Conservation (phyloP, 2,797 vertebrate species). For the Taenioides sp. region DNA sequence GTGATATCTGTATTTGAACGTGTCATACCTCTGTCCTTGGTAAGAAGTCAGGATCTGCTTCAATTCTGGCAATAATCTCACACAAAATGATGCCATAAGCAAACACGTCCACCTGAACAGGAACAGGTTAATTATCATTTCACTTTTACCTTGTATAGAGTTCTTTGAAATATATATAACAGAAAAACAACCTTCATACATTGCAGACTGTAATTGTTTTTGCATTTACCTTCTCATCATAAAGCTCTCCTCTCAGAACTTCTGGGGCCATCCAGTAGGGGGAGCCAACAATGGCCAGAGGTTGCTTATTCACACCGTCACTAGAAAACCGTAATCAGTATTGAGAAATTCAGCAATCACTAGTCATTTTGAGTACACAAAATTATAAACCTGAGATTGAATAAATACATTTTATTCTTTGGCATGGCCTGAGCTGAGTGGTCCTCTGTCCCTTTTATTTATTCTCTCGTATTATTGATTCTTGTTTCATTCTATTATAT, state of each 20-base stretch:
- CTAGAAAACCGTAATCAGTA: slow-evolving; percentile 57
- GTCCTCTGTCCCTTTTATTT: too few species aligned
- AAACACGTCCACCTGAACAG: slow-evolving; percentile 87
- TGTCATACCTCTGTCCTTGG: slow-evolving; percentile 89
- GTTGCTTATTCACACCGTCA: slow-evolving; percentile 82
- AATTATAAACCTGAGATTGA: too few species aligned
- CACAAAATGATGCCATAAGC: slow-evolving; percentile 93
- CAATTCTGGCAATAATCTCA: slow-evolving; percentile 90
- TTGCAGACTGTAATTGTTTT: not conserved
- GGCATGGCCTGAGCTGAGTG: too few species aligned
- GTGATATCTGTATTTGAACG: not conserved
- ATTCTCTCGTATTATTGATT: too few species aligned
- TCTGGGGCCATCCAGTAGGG: slow-evolving; percentile 98
- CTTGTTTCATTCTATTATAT: too few species aligned
- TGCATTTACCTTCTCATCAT: slow-evolving; percentile 89
- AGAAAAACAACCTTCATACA: too few species aligned
- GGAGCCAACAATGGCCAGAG: slow-evolving; percentile 89
- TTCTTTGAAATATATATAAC: too few species aligned
- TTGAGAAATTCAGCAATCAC: too few species aligned
- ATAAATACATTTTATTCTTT: too few species aligned
- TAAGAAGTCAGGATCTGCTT: slow-evolving; percentile 91
- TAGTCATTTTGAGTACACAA: too few species aligned
- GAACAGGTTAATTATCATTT: slow-evolving; percentile 29
- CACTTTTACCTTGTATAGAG: slow-evolving; percentile 1
- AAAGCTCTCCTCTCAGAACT: slow-evolving; percentile 89